Evolutionary conservation across 1,140 invertebrate species (phyloP).

Genomic region (Temnothorax curvispinosus): DNA sequence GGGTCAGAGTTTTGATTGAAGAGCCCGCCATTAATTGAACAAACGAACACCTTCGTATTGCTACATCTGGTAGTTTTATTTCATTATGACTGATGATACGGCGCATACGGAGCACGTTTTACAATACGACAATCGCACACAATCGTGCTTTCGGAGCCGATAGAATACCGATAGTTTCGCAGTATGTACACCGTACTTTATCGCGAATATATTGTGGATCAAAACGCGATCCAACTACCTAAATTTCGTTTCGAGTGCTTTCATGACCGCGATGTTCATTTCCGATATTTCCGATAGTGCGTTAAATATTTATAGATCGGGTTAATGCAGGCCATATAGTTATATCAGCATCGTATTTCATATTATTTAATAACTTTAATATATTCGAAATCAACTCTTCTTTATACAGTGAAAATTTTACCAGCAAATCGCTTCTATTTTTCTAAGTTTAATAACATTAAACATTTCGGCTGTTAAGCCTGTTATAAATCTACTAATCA

Average conservation of each 20-base stretch:
- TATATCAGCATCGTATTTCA: background rate
- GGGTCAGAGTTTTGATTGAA: constrained; percentile 54
- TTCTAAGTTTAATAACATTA: background rate
- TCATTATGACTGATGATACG: constrained; percentile 38
- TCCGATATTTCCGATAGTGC: background rate
- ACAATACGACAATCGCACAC: constrained; percentile 3
- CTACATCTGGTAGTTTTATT: constrained; percentile 32
- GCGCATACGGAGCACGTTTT: background rate
- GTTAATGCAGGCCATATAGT: background rate
- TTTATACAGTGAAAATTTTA: background rate
- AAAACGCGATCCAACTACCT: constrained; percentile 10
- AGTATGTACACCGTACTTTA: background rate
- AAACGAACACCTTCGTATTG: constrained; percentile 36
- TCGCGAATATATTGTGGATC: constrained; percentile 14
- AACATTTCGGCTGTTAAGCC: background rate
- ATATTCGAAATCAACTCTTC: background rate
- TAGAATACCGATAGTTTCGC: constrained; percentile 21
- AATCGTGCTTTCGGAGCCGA: background rate
- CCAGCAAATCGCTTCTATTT: background rate
- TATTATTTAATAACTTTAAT: background rate
- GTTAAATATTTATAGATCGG: background rate
- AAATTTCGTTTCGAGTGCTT: background rate
- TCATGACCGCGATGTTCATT: background rate
- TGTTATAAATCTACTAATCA: background rate
- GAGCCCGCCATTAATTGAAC: constrained; percentile 49